These are phyloP conservation scores for Pristionchus arcanus DNA, from an alignment of 2,888 invertebrate species.

Conservation along the genomic window DNA sequence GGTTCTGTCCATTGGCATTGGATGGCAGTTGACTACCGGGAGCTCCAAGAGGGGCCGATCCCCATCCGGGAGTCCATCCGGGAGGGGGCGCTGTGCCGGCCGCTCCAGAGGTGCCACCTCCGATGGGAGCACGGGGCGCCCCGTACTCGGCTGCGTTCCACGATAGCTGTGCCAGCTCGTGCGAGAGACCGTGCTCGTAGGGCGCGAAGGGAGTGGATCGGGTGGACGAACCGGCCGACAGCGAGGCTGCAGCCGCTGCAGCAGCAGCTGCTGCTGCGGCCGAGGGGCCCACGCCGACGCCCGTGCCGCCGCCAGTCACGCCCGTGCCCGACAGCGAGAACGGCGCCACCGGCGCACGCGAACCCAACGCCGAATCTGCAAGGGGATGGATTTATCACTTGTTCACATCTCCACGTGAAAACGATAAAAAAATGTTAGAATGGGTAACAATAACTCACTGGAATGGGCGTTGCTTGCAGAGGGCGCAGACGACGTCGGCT, in stretches of 20 bases:
- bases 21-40: conserved; percentile 23
- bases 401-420: no score
- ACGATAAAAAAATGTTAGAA: no score
- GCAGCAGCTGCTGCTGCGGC: not conserved
- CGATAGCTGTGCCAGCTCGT: conserved; percentile 38
- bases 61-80: conserved; percentile 40
- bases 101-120: not conserved
- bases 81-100: not conserved
- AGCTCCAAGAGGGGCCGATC: conserved; percentile 45
- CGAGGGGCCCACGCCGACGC: not conserved
- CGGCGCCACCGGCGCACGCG: conserved; percentile 31
- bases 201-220: conserved; percentile 44
- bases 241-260: not conserved
- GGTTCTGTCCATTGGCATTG: not conserved
- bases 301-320: not conserved
- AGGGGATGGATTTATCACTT: not conserved
- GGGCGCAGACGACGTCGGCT: not conserved
- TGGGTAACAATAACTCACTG: not conserved
- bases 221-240: conserved; percentile 40
- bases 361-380: conserved; percentile 10
- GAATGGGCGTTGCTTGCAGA: not conserved
- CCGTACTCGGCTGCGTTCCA: conserved; percentile 35
- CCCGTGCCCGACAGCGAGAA: conserved; percentile 39
- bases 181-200: not conserved
- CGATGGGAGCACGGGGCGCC: not conserved